Evolutionary conservation across 2,113 vertebrate genomes (phyloP), one percentile per base, ranked within the genome.

Genomic region (Campylomormyrus tamandua): DNA sequence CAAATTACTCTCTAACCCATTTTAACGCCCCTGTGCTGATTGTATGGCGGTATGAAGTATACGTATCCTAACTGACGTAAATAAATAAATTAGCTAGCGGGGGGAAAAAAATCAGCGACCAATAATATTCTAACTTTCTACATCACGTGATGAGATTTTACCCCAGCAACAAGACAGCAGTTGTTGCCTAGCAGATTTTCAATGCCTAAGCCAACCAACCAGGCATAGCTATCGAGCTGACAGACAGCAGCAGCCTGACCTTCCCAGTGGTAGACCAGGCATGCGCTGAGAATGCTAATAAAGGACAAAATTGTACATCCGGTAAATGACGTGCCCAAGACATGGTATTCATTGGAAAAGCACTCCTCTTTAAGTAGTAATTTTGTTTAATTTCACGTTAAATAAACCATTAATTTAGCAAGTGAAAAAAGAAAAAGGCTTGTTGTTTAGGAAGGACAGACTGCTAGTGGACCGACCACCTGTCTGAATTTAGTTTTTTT

Each of bases 151-250:
- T 53, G 56, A 89, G 52, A 87, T 19, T 90, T 90, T 88, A 24
- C 77, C 89, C 90, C 86, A 89, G 84, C 90, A 90, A 91, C 91
- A 90, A 89, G 48, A 58, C 27, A 88, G 70, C 88, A 87, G 88
- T 66, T 91, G 91, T 92, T 91, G 92, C 92, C 89, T 90, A 89
- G 92, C 91, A 89, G 90, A 92, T 92, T 91, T 91, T 66, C 89
- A 42, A 35, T 17, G 46, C 46, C 45, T 50, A 52, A 86, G 62
- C 87, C 66, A 90, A 89, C 91, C 91, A 90, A 90, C 91, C 91
- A 90, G 90, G 58, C 27, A 11, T 24, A 84, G 45, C 42, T 39
- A 85, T 80, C 21, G 66, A 83, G 21, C 48, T 80, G 62, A 85
- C 62, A 83, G 39, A 77, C 31, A 87, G 90, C 42, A 89, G 90